phyloP scores from a whole-genome alignment of 2,888 invertebrate species.

The Epistrophe eligans region DNA sequence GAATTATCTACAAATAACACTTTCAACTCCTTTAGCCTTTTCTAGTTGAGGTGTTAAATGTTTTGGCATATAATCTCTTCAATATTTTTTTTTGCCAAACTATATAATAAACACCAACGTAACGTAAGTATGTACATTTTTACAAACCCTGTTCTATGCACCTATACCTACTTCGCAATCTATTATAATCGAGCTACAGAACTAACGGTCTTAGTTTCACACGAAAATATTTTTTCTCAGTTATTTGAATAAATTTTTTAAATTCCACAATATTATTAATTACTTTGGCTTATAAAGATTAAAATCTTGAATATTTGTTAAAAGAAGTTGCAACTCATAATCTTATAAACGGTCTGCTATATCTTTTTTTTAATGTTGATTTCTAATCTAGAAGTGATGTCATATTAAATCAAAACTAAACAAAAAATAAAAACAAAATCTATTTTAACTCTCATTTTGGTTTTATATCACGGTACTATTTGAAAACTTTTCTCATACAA shows the following conservation, averaged over 20 bases:
- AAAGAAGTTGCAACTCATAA: background rate
- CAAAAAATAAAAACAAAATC: too few species aligned
- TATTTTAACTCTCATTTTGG: background rate
- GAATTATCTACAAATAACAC: too few species aligned
- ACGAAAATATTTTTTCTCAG: background rate
- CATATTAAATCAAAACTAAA: constrained; percentile 1
- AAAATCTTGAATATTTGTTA: background rate
- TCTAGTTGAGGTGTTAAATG: too few species aligned
- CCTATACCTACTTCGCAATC: too few species aligned
- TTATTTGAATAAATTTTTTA: background rate
- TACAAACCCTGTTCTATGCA: too few species aligned
- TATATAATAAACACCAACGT: too few species aligned
- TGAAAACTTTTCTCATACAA: background rate
- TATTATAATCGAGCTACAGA: too few species aligned
- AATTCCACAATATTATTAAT: background rate
- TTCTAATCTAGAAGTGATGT: constrained; percentile 12
- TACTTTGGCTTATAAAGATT: background rate
- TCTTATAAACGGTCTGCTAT: background rate
- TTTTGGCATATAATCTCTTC: too few species aligned
- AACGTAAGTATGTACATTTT: too few species aligned
- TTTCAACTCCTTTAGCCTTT: too few species aligned
- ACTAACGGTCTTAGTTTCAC: background rate
- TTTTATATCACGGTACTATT: background rate
- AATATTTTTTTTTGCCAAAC: too few species aligned
- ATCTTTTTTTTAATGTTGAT: background rate